These are phyloP conservation scores for Epinotia bilunana DNA, from an alignment of 2,888 invertebrate genomes.

Conservation along the genomic window DNA sequence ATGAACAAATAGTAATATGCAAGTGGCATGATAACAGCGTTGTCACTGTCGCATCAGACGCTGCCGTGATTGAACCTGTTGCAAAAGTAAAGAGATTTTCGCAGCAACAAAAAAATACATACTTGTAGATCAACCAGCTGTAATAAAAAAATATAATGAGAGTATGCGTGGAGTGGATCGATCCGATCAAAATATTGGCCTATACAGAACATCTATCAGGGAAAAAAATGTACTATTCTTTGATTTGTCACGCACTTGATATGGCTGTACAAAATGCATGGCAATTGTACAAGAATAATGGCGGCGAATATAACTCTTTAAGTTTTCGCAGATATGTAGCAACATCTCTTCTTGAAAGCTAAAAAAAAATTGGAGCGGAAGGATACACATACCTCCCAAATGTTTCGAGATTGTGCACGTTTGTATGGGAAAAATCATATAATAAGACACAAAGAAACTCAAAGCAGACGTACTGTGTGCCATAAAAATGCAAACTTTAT, in stretches of 20 bases:
- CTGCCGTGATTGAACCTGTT: background rate
- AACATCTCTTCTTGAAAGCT: background rate
- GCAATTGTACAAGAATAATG: background rate
- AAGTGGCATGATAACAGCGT: constrained; percentile 8
- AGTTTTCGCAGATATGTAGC: background rate
- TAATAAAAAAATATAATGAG: background rate
- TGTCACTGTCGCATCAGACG: background rate
- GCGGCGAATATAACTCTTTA: background rate
- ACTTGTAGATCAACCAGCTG: background rate
- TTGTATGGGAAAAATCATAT: background rate
- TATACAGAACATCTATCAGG: background rate
- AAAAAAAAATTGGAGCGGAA: background rate
- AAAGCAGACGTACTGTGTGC: background rate
- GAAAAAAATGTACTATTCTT: background rate
- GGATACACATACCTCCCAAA: background rate
- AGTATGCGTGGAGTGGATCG: background rate
- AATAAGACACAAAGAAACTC: background rate
- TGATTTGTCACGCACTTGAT: background rate
- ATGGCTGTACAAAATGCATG: constrained; percentile 1
- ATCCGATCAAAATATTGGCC: background rate
- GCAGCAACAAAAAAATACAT: background rate
- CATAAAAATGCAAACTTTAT: background rate
- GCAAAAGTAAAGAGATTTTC: constrained; percentile 5
- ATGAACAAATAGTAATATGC: background rate
- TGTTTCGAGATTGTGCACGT: background rate